Base-by-base conservation (phyloP, 2,888 invertebrate genomes). In the Flabesymbios commensalis region DNA sequence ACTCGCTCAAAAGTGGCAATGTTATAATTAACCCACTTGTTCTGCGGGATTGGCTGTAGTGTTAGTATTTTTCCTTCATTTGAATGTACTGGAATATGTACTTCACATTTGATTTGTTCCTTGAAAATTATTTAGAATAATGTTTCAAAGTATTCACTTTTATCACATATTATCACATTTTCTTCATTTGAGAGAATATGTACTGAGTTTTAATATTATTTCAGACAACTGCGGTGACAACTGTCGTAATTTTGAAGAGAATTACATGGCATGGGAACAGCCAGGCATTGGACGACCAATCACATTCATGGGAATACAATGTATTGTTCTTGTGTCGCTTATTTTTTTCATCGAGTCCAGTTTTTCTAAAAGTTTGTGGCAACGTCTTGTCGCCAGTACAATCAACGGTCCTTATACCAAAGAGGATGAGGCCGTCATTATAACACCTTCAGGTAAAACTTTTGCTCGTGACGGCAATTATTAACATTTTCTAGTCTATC, bases 281-380 rank as follows among this genome's bases (percentile, higher is more conserved):
- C 89, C 89, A 0, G 93, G 92, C 1, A 86, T 92, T 39, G 85
- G 90, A 26, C 85, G 88, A 1, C 89, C 90, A 80, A 69, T 91
- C 2, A 57, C 87, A 0, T 88, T 87, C 72, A 86, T 90, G 75
- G 61, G 86, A 1, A 39, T 82, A 0, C 85, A 87, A 3, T 87
- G 88, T 3, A 56, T 87, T 0, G 53, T 88, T 0, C 85, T 88
- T 61, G 89, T 91, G 80, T 17, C 77, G 0, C 60, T 90, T 0
- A 82, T 92, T 7, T 83, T 90, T 63, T 58, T 88, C 1, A 78
- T 89, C 3, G 93, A 94, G 57, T 75, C 75, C n/a, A 61, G 72
- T 42, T 39, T 74, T 0, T 51, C 72, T 3, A 66, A 71, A 31
- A 60, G 59, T 14, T 29, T 78, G 10, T 53, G 63, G 45, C 22